A percentile compares a stretch with the other conserved stretches of the same genome.
Conservation (phyloP, 1,140 invertebrate species). For the Drosophila miranda region DNA sequence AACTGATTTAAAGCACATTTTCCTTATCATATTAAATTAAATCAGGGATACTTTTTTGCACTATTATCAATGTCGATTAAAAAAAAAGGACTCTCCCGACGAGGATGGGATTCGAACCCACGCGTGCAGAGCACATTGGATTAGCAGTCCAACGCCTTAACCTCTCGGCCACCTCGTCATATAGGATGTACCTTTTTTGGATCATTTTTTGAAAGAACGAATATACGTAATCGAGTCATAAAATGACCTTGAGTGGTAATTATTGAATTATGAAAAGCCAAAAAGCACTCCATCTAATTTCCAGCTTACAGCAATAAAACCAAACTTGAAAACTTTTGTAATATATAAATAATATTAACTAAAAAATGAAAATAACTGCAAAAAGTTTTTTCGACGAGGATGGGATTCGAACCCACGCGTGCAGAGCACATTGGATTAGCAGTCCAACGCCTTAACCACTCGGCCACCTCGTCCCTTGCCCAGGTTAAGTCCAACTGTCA, state of each 20-base stretch:
- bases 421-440: slow-evolving; percentile 88
- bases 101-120: slow-evolving; percentile 95
- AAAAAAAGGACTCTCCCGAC: slow-evolving; percentile 83
- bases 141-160: slow-evolving; percentile 95
- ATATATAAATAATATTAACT: background rate
- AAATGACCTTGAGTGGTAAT: background rate
- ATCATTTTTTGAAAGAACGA: slow-evolving; percentile 9
- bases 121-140: slow-evolving; percentile 88
- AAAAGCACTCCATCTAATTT: no score
- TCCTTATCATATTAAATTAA: no score
- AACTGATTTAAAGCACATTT: no score
- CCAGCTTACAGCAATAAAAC: background rate
- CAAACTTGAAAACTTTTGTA: background rate
- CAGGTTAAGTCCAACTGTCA: slow-evolving; percentile 27
- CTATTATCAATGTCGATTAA: no score
- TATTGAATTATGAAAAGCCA: no score
- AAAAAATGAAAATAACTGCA: slow-evolving; percentile 13
- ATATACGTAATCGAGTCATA: background rate
- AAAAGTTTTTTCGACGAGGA: slow-evolving; percentile 86
- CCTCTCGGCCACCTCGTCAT: slow-evolving; percentile 94
- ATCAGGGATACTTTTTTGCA: no score
- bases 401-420: slow-evolving; percentile 95
- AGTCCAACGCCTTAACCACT: slow-evolving; percentile 95
- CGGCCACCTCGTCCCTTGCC: slow-evolving; percentile 89
- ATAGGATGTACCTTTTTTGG: background rate